These are phyloP conservation scores for Watsonalla binaria DNA, from an alignment of 2,888 invertebrate species.

Conservation along the genomic window DNA sequence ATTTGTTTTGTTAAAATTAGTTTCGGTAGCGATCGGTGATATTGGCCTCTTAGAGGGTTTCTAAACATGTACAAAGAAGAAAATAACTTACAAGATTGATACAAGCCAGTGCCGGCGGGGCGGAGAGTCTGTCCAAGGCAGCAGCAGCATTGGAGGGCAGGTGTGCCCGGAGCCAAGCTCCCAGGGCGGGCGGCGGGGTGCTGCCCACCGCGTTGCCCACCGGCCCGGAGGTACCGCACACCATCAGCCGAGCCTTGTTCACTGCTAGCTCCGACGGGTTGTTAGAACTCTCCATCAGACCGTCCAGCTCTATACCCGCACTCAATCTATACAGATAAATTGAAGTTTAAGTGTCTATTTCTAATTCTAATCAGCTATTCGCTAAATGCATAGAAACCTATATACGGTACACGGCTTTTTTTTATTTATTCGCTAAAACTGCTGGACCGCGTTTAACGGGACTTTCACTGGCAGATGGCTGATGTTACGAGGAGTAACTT, in stretches of 20 bases:
- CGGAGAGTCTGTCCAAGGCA: slow-evolving; percentile 50
- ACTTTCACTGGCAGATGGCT: too few species aligned
- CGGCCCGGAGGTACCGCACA: slow-evolving; percentile 45
- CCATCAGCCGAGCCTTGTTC: slow-evolving; percentile 45
- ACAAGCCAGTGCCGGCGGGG: slow-evolving; percentile 50
- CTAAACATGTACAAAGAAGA: too few species aligned
- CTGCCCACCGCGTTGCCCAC: slow-evolving; percentile 34
- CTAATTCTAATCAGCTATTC: too few species aligned
- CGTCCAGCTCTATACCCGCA: slow-evolving; percentile 55
- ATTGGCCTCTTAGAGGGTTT: too few species aligned
- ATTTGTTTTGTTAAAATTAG: too few species aligned
- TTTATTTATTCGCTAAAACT: too few species aligned
- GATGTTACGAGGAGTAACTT: too few species aligned
- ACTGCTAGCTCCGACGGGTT: slow-evolving; percentile 48
- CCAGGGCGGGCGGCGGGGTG: slow-evolving; percentile 48
- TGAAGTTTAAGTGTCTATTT: too few species aligned
- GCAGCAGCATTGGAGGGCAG: slow-evolving; percentile 50
- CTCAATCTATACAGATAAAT: slow-evolving; percentile 38
- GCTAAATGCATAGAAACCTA: too few species aligned
- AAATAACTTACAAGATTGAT: slow-evolving; percentile 42
- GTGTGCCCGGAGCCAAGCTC: slow-evolving; percentile 59
- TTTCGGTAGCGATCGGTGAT: too few species aligned
- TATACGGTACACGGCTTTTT: too few species aligned
- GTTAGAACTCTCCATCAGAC: slow-evolving; percentile 38
- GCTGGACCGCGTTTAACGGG: too few species aligned